phyloP scores from a whole-genome alignment of 2,797 vertebrate genomes.

The Trachops cirrhosus region DNA sequence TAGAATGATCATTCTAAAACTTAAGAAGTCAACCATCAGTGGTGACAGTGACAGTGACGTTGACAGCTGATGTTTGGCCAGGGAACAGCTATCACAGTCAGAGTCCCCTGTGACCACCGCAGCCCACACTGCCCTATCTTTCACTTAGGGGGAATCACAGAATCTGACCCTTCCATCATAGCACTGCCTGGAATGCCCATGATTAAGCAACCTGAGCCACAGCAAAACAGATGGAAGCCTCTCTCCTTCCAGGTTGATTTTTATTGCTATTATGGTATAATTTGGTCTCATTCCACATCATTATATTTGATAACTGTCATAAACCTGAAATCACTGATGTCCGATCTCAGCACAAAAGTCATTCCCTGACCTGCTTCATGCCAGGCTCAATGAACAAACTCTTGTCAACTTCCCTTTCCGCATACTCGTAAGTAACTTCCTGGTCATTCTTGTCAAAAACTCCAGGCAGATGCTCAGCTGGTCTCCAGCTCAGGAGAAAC shows the following conservation, averaged over 20 bases:
- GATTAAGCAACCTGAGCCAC: not conserved
- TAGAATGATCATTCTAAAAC: not conserved
- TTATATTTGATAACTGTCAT: constrained; percentile 67
- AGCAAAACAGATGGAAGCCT: constrained; percentile 32
- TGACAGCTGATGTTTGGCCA: not conserved
- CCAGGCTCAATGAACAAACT: constrained; percentile 36
- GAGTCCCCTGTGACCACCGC: not conserved
- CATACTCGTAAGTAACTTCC: not conserved
- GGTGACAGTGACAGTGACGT: not conserved
- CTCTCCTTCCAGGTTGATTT: constrained; percentile 51
- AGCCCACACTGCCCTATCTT: not conserved
- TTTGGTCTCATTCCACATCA: constrained; percentile 46
- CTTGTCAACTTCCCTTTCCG: not conserved
- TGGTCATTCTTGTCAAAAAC: not conserved
- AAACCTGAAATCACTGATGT: constrained; percentile 57
- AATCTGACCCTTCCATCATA: not conserved
- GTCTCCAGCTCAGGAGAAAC: not conserved
- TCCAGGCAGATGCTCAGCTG: not conserved
- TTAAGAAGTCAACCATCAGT: not conserved
- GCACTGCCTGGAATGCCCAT: not conserved
- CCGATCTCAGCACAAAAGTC: constrained; percentile 42
- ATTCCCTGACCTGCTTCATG: constrained; percentile 9
- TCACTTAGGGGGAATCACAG: not conserved
- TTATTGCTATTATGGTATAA: constrained; percentile 58
- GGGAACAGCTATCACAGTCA: not conserved